A percentile compares a stretch with the other conserved stretches of the same genome.
Evolutionary conservation across 2,888 invertebrate genomes (phyloP).

Genomic region (Polyploca ridens): DNA sequence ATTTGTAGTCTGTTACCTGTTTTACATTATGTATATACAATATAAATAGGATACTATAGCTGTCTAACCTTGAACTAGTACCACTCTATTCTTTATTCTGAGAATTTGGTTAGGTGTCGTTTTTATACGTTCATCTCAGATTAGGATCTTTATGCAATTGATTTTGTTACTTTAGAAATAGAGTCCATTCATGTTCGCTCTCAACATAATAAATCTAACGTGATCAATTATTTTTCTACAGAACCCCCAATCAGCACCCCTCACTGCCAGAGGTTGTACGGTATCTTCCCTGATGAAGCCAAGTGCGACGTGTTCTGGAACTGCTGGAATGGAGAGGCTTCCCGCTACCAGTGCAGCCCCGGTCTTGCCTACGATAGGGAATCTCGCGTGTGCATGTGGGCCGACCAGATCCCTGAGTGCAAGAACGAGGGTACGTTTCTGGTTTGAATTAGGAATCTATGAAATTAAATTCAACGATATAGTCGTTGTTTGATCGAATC

Average conservation of each 20-base stretch:
- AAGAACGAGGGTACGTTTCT: constrained; percentile 90
- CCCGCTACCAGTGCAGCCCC: constrained; percentile 97
- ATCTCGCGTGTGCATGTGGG: constrained; percentile 98
- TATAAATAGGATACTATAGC: constrained; percentile 29
- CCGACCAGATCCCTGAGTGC: constrained; percentile 97
- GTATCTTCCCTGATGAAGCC: constrained; percentile 94
- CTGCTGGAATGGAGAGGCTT: constrained; percentile 98
- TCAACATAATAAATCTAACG: constrained; percentile 13
- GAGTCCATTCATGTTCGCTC: neutral
- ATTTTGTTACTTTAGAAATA: constrained; percentile 9
- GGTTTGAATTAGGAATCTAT: neutral
- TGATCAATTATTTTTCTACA: constrained; percentile 51
- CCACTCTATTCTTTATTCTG: constrained; percentile 32
- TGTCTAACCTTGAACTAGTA: constrained; percentile 60
- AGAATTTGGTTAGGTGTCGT: constrained; percentile 2
- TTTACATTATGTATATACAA: constrained; percentile 23
- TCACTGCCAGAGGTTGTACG: constrained; percentile 94
- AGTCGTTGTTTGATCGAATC: neutral
- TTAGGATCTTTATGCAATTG: constrained; percentile 12
- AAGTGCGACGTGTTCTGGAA: constrained; percentile 98
- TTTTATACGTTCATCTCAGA: constrained; percentile 5
- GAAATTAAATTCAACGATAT: neutral
- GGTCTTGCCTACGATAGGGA: constrained; percentile 97
- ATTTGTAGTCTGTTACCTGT: constrained; percentile 17
- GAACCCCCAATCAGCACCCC: constrained; percentile 93